These are phyloP conservation scores for Cheilosia vernalis DNA, from an alignment of 2,888 invertebrate genomes.

Conservation along the genomic window DNA sequence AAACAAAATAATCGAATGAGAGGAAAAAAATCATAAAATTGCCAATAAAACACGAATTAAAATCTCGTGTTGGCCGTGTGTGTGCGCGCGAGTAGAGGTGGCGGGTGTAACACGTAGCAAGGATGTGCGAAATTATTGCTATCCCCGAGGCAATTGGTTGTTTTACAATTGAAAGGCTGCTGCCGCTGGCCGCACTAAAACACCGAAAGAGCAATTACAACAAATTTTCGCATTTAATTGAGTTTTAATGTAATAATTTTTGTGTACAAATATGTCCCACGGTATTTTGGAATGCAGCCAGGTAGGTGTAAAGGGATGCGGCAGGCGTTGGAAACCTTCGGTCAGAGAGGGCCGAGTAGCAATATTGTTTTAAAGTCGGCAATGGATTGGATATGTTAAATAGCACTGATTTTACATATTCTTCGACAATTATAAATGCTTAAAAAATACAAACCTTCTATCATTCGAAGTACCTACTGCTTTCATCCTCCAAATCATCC, in stretches of 20 bases:
- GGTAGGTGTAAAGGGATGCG: neutral
- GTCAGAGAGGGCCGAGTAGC: neutral
- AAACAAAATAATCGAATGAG: neutral
- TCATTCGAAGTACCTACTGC: too few species aligned
- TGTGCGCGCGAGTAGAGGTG: neutral
- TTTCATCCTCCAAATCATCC: too few species aligned
- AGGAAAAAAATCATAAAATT: slow-evolving; percentile 31
- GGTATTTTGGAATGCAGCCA: slow-evolving; percentile 2
- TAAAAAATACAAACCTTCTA: too few species aligned
- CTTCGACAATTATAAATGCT: too few species aligned
- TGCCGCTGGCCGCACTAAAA: slow-evolving; percentile 29
- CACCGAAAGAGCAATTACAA: slow-evolving; percentile 62
- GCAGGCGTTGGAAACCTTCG: neutral
- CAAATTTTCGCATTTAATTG: slow-evolving; percentile 71
- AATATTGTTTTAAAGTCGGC: too few species aligned
- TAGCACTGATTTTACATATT: too few species aligned
- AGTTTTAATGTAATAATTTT: slow-evolving; percentile 71
- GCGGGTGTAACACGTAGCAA: slow-evolving; percentile 45
- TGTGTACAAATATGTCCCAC: slow-evolving; percentile 31
- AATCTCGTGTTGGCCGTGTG: slow-evolving; percentile 7
- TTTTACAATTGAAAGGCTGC: slow-evolving; percentile 54
- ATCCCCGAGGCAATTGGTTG: slow-evolving; percentile 30
- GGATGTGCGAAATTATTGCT: slow-evolving; percentile 44
- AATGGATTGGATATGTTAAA: too few species aligned
- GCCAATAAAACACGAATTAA: slow-evolving; percentile 56